phyloP scores from a whole-genome alignment of 2,888 invertebrate species.

The Andricus quercusramuli region DNA sequence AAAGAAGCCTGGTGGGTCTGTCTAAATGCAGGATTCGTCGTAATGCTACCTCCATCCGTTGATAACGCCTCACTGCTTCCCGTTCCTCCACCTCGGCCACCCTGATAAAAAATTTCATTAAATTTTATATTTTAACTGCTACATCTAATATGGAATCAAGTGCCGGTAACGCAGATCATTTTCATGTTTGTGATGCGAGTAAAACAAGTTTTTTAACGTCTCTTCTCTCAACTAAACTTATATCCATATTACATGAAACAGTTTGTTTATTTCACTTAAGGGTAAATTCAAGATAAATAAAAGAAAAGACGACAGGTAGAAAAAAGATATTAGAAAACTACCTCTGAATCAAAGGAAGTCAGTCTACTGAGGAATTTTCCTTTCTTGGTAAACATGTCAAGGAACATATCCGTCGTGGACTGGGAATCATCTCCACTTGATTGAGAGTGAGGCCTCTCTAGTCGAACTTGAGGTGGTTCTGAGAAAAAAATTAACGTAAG shows the following conservation, averaged over 20 bases:
- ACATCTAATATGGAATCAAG: neutral
- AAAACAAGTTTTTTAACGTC: no score
- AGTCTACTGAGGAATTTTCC: constrained; percentile 92
- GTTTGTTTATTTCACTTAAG: no score
- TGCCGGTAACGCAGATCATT: neutral
- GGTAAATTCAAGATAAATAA: neutral
- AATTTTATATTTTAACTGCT: neutral
- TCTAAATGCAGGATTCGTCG: constrained; percentile 89
- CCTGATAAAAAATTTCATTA: constrained; percentile 52
- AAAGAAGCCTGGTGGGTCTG: constrained; percentile 86
- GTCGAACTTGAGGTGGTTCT: constrained; percentile 83
- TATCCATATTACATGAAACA: no score
- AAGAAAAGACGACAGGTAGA: neutral
- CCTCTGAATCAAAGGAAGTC: constrained; percentile 94
- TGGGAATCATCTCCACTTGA: constrained; percentile 82
- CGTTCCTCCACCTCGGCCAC: constrained; percentile 70
- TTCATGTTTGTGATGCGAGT: neutral
- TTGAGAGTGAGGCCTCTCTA: constrained; percentile 81
- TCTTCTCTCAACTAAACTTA: no score
- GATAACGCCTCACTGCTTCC: constrained; percentile 75
- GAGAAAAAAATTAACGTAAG: neutral
- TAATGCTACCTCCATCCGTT: constrained; percentile 89
- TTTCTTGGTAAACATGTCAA: constrained; percentile 96
- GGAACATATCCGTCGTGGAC: constrained; percentile 94
- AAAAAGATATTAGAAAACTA: constrained; percentile 78